These are phyloP conservation scores for Dasypolia templi DNA, from an alignment of 2,888 invertebrate genomes.

Conservation along the genomic window DNA sequence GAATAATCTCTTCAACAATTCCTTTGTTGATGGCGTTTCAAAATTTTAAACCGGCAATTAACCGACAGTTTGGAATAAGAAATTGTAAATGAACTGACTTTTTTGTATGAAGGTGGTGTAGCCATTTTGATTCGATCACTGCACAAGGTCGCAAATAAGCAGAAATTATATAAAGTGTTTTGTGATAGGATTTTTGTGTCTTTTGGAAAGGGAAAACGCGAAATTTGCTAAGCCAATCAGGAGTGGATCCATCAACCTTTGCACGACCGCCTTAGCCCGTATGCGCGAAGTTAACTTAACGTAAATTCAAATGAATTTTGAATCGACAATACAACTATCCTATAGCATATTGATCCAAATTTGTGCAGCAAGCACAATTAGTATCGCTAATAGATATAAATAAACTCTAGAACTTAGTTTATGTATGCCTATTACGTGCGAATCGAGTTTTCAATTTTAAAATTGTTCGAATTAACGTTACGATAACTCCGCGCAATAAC, in stretches of 20 bases:
- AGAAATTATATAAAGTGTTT: neutral
- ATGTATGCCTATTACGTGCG: no score
- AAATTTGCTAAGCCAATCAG: no score
- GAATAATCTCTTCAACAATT: conserved; percentile 61
- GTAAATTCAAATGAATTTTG: neutral
- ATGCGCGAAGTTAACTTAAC: no score
- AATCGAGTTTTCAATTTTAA: neutral
- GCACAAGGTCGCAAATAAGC: no score
- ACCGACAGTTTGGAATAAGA: conserved; percentile 27
- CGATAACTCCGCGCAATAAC: neutral
- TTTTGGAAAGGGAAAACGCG: neutral
- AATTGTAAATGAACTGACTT: conserved; percentile 1
- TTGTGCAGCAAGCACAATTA: no score
- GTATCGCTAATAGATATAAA: no score
- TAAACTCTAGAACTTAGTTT: no score
- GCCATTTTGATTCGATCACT: conserved; percentile 1
- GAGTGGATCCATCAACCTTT: neutral
- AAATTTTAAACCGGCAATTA: conserved; percentile 38
- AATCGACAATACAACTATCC: neutral
- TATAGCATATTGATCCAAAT: no score
- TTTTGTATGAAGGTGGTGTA: conserved; percentile 21
- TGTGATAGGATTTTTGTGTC: neutral
- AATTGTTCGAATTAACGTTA: neutral
- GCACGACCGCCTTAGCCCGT: neutral
- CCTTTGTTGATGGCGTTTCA: conserved; percentile 54